Conservation (phyloP, 2,888 invertebrate species). For the Acanthosepion pharaonis region DNA sequence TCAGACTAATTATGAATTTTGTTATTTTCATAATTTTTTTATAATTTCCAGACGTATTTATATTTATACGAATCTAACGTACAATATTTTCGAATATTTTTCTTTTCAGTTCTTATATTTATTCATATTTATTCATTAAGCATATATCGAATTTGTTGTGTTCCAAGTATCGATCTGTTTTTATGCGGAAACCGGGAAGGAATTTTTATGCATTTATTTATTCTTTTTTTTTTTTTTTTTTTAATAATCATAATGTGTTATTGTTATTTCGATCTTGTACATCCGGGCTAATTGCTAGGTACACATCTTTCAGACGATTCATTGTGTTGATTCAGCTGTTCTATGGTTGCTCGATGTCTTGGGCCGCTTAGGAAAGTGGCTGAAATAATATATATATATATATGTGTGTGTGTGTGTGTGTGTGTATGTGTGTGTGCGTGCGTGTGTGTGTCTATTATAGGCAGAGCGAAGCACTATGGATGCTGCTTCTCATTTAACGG, state of each 20-base stretch:
- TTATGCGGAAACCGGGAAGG: background rate
- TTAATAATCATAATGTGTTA: background rate
- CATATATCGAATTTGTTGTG: constrained; percentile 2
- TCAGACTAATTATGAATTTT: background rate
- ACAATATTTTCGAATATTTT: background rate
- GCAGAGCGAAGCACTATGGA: too few relatives aligned
- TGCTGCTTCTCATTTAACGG: too few relatives aligned
- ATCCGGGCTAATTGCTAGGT: background rate
- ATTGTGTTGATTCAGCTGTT: background rate
- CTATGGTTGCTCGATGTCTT: background rate
- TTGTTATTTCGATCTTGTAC: background rate
- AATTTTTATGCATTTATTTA: background rate
- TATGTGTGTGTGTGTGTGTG: background rate
- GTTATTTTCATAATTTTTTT: background rate
- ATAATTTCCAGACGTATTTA: constrained; percentile 15
- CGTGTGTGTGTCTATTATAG: background rate
- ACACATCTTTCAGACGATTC: background rate
- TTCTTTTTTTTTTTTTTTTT: background rate
- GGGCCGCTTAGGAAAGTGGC: background rate
- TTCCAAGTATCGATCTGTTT: background rate
- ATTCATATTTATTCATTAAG: background rate
- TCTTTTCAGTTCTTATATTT: background rate
- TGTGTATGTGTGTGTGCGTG: background rate
- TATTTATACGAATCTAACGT: background rate
- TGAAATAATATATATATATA: background rate